Evolutionary conservation across 2,113 vertebrate genomes (phyloP).

Genomic region (Tringa solitaria): DNA sequence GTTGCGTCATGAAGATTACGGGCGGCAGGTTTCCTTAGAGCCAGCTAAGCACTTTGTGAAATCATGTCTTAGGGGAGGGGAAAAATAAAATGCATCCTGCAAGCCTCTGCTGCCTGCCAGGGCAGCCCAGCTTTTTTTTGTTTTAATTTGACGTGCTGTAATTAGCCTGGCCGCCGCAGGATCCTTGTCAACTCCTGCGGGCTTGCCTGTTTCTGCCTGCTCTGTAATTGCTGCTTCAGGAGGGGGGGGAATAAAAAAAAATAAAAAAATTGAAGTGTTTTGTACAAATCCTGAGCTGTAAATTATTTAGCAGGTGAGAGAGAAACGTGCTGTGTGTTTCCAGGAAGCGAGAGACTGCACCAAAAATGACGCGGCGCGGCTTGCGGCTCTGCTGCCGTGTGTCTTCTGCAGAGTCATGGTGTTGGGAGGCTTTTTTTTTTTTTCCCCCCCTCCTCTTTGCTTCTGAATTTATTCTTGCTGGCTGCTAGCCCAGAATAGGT

Average conservation of each 20-base stretch:
- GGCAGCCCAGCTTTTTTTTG: neutral
- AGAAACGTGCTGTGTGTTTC: slow-evolving; percentile 14
- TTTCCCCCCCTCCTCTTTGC: accelerated
- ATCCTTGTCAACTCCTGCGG: neutral
- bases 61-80: slow-evolving; percentile 14
- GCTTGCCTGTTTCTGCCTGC: slow-evolving; percentile 18
- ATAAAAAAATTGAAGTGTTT: neutral
- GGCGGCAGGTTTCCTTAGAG: neutral
- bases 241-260: neutral
- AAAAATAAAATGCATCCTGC: neutral
- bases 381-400: neutral
- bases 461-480: slow-evolving; percentile 28
- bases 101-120: neutral
- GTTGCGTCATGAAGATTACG: neutral
- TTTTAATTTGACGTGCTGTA: neutral
- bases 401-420: slow-evolving; percentile 40
- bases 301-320: slow-evolving; percentile 22
- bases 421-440: neutral
- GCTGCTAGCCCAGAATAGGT: neutral
- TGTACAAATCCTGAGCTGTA: neutral
- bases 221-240: slow-evolving; percentile 1
- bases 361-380: neutral
- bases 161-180: neutral
- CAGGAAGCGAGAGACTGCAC: slow-evolving; percentile 4
- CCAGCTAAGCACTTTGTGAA: neutral